Percentiles rank a stretch among this genome's conserved stretches.
phyloP scores from a whole-genome alignment of 2,888 invertebrate species.

The Philaethria dido region DNA sequence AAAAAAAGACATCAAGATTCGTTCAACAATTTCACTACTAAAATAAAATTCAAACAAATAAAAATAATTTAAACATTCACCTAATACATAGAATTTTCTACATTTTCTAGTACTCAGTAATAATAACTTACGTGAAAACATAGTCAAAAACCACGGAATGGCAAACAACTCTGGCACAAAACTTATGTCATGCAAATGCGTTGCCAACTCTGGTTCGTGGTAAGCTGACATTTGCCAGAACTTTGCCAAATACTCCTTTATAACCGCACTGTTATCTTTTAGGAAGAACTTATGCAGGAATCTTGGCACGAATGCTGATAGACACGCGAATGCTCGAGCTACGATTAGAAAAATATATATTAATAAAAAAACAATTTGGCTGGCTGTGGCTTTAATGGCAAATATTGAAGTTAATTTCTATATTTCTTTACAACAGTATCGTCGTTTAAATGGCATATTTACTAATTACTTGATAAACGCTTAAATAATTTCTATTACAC shows the following conservation, averaged over 20 bases:
- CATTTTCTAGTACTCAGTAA: too few species aligned
- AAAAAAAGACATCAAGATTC: too few species aligned
- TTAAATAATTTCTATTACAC: too few species aligned
- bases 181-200: constrained; percentile 95
- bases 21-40: too few species aligned
- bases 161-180: constrained; percentile 99
- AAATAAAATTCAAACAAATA: not conserved
- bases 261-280: constrained; percentile 97
- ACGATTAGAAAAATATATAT: constrained; percentile 51
- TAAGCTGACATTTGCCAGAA: constrained; percentile 98
- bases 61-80: not conserved
- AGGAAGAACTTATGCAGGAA: constrained; percentile 98
- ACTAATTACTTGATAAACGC: too few species aligned
- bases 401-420: too few species aligned
- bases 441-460: too few species aligned
- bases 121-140: constrained; percentile 96
- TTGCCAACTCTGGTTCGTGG: constrained; percentile 96
- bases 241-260: constrained; percentile 98
- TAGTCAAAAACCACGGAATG: constrained; percentile 99
- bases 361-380: not conserved
- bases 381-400: too few species aligned
- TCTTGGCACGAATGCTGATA: constrained; percentile 97
- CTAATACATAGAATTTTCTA: not conserved
- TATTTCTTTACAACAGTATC: too few species aligned
- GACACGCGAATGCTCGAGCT: constrained; percentile 97